Evolutionary conservation across 2,888 invertebrate genomes (phyloP).

Genomic region (Polia nebulosa): DNA sequence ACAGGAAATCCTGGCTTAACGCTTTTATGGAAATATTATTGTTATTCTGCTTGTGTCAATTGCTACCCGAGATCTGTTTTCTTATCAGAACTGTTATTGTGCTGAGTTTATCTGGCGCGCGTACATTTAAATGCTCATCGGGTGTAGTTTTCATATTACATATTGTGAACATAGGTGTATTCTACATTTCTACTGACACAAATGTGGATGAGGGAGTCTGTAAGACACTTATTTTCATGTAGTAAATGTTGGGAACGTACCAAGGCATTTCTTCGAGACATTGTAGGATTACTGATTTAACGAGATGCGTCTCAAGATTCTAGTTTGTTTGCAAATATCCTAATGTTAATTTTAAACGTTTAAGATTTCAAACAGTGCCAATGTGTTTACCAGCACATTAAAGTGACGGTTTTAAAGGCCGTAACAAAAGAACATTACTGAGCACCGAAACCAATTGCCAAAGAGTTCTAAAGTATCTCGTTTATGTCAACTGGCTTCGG

Average conservation of each 20-base stretch:
- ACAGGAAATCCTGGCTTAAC: conserved; percentile 52
- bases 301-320: conserved; percentile 12
- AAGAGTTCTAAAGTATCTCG: conserved; percentile 25
- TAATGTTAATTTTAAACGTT: conserved; percentile 38
- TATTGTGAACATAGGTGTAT: conserved; percentile 40
- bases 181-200: conserved; percentile 47
- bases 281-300: conserved; percentile 21
- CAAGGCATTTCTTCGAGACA: conserved; percentile 1
- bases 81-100: conserved; percentile 64
- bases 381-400: conserved; percentile 40
- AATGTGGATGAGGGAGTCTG: conserved; percentile 9
- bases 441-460: conserved; percentile 16
- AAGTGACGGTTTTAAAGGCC: conserved; percentile 35
- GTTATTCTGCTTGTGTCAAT: conserved; percentile 59
- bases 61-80: conserved; percentile 60
- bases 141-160: conserved; percentile 55
- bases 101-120: conserved; percentile 53
- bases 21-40: conserved; percentile 64
- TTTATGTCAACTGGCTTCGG: conserved; percentile 24
- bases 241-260: conserved; percentile 30
- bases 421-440: conserved; percentile 23
- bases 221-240: conserved; percentile 16
- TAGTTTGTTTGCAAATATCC: conserved; percentile 19
- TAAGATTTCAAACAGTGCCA: conserved; percentile 38
- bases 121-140: conserved; percentile 57